A percentile compares a stretch with the other conserved stretches of the same genome.
Conservation (phyloP, 2,113 vertebrate genomes). For the Oryzias woworae region DNA sequence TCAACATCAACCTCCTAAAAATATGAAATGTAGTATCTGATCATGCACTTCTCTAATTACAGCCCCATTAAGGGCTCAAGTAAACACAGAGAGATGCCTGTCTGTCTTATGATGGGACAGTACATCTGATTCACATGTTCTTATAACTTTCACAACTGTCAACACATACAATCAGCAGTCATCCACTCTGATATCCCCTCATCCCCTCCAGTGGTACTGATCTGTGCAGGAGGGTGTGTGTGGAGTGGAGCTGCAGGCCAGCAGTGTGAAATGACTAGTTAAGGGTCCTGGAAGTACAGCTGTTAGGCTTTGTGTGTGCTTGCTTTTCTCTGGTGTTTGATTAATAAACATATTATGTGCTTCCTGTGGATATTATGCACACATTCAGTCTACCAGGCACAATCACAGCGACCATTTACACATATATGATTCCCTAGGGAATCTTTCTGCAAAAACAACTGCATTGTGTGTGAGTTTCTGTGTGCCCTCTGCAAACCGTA, state of each 20-base stretch:
- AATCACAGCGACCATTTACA: slow-evolving; percentile 67
- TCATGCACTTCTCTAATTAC: not conserved
- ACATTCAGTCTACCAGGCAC: slow-evolving; percentile 73
- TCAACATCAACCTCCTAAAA: not conserved
- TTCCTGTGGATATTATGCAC: slow-evolving; percentile 70
- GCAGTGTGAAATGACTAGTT: slow-evolving; percentile 60
- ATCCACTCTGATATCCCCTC: slow-evolving; percentile 38
- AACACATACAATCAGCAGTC: slow-evolving; percentile 43
- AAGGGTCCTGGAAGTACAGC: slow-evolving; percentile 70
- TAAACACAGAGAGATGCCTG: slow-evolving; percentile 14
- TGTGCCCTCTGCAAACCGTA: slow-evolving; percentile 47
- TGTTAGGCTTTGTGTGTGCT: slow-evolving; percentile 58
- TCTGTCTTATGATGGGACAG: slow-evolving; percentile 38
- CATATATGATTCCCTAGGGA: slow-evolving; percentile 63
- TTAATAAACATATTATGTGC: slow-evolving; percentile 75
- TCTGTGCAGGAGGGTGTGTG: slow-evolving; percentile 48
- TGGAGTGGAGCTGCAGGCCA: slow-evolving; percentile 54
- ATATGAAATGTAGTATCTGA: too few species aligned
- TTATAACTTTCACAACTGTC: slow-evolving; percentile 53
- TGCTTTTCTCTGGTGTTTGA: slow-evolving; percentile 68
- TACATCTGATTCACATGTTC: slow-evolving; percentile 29
- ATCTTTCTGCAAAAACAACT: slow-evolving; percentile 56
- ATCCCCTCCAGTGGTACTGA: slow-evolving; percentile 33
- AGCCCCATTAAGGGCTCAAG: slow-evolving; percentile 17
- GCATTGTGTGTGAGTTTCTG: slow-evolving; percentile 36